Evolutionary conservation across 1,140 invertebrate genomes (phyloP), one percentile per base, ranked within the genome.

Genomic region (Neotoxoptera formosana): DNA sequence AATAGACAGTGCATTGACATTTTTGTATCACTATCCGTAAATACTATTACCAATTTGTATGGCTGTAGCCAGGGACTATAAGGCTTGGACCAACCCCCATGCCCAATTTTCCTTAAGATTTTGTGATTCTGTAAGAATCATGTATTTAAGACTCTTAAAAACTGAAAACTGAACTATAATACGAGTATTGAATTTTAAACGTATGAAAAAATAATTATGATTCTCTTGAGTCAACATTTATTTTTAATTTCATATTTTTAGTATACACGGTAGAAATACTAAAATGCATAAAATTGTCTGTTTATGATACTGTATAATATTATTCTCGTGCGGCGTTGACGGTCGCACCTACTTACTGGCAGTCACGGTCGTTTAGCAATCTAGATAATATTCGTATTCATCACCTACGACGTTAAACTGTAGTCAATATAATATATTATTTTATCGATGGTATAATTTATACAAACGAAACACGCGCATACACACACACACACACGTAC

Each of bases 391-490:
- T n/a, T 76, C n/a, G 60, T 76, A 76, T 76, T 76, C 60, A n/a
- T 76, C 60, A 76, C 60, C 34, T 2, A 83, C 6, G 23, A 20
- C 76, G 76, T 83, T 83, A 83, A 76, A 76, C 60, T 76, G 30
- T n/a, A 67, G 60, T n/a, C 14, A 76, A 76, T n/a, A 76, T 76
- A 34, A 76, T 76, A 76, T 76, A 76, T n/a, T 67, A 67, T 76
- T 76, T 76, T 76, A 76, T 76, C 60, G 60, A n/a, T 76, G 60
- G 60, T 67, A 67, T n/a, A 67, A 67, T 67, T 30, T 67, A 67
- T 67, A 67, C 11, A 30, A 60, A 60, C 30, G 30, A 30, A 30
- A 60, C 25, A 30, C 9, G 56, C 9, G 9, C 30, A 11, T 14
- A 23, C 53, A 8, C 8, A 30, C 25, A 25, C 56, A 60, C 25